phyloP scores from a whole-genome alignment of 2,113 vertebrate genomes.

The Alligator sinensis region DNA sequence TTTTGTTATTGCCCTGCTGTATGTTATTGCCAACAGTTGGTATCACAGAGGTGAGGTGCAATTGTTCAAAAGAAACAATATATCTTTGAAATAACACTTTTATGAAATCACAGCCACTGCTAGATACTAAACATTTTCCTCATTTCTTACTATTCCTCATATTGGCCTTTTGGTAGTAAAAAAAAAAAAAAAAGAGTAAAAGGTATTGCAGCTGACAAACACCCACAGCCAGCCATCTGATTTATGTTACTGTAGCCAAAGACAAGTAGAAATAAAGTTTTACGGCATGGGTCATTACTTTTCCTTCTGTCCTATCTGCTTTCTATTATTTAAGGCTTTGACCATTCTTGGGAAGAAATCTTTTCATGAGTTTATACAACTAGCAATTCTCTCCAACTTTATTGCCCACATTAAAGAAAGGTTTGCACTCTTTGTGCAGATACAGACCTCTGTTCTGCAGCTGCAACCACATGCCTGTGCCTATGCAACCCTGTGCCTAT shows the following conservation, averaged over 20 bases:
- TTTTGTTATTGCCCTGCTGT: not conserved
- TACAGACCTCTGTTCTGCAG: not conserved
- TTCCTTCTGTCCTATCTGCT: not conserved
- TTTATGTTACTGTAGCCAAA: fast-evolving
- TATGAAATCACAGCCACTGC: not conserved
- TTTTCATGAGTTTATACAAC: not conserved
- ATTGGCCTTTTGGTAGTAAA: not conserved
- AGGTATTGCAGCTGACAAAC: not conserved
- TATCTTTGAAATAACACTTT: not conserved
- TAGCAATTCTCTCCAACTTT: not conserved
- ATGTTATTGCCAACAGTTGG: fast-evolving
- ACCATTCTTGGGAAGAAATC: fast-evolving
- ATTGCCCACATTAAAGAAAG: not conserved
- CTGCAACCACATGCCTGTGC: fast-evolving
- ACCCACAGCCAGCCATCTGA: not conserved
- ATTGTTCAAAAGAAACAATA: fast-evolving
- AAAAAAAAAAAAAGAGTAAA: not conserved
- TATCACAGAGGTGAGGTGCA: not conserved
- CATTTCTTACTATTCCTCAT: fast-evolving
- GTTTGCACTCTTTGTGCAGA: fast-evolving
- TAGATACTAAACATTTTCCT: not conserved
- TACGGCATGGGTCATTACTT: fast-evolving
- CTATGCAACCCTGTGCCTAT: not conserved
- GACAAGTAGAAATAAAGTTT: not conserved
- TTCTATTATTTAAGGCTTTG: not conserved